A percentile compares a stretch with the other conserved stretches of the same genome.
These are phyloP conservation scores for Cephalopachus bancanus DNA, from an alignment of 2,797 vertebrate species.

Conservation along the genomic window DNA sequence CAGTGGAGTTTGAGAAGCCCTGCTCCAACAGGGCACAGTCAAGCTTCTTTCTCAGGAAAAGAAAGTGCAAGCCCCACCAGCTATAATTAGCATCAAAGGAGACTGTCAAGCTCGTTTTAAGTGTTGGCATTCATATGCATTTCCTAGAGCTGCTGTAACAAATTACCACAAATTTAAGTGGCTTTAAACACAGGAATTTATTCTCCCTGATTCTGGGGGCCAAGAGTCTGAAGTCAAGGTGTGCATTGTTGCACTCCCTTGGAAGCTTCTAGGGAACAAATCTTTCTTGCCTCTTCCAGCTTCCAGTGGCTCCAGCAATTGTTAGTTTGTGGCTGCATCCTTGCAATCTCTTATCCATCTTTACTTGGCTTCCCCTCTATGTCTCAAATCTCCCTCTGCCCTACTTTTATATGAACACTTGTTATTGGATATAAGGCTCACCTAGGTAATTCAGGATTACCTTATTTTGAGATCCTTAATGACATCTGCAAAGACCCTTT, in stretches of 20 bases:
- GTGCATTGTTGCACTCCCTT: fast-evolving
- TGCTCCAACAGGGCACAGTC: fast-evolving
- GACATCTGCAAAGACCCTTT: neutral
- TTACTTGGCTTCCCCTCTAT: neutral
- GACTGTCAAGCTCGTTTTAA: neutral
- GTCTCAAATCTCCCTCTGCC: neutral
- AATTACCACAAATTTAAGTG: neutral
- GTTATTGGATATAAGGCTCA: neutral
- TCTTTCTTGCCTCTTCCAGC: neutral
- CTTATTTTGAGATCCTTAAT: neutral
- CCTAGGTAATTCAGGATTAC: neutral
- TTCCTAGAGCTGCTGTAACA: neutral
- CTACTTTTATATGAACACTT: neutral
- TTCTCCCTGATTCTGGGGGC: neutral
- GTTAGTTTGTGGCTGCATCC: too few relatives aligned
- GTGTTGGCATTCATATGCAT: neutral
- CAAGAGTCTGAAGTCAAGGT: neutral
- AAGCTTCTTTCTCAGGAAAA: neutral
- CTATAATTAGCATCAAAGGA: neutral
- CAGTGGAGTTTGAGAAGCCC: too few relatives aligned
- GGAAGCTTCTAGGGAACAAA: neutral
- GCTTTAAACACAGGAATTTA: neutral
- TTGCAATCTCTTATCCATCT: neutral
- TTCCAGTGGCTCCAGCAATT: neutral
- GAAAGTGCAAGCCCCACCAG: neutral